Base-by-base conservation (phyloP, 2,113 vertebrate species). In the Calyptomena viridis region DNA sequence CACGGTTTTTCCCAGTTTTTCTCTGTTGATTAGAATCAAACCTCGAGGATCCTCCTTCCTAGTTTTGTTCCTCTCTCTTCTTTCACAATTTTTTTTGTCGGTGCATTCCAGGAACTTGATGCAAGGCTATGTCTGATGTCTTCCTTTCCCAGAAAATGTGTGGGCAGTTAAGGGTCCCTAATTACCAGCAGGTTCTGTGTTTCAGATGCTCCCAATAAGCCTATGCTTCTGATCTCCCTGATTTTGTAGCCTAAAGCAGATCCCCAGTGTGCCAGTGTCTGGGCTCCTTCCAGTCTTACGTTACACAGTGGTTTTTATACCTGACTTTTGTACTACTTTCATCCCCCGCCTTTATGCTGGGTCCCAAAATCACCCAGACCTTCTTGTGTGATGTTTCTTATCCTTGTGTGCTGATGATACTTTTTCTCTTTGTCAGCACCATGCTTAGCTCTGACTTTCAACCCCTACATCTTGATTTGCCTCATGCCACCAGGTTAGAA, bases 131-230 rank as follows among this genome's bases (percentile, higher is more conserved):
- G 63, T 44, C 88, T 96, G 79, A 81, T 90, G 86, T 93, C 95
- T 90, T 90, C 42, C 80, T 94, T 94, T 90, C 91, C 84, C 30
- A 60, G 83, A 58, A 92, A 91, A 92, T 92, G 68, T 97, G 89
- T 84, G 84, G 86, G 86, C 89, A 94, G 91, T 94, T 97, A 95
- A 93, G 84, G 56, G 64, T 87, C 60, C 80, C 66, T 96, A 94
- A 97, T 96, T 96, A 95, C 80, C 84, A 87, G 64, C 1, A 37
- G 53, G 47, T 94, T 93, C 86, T 95, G 90, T 87, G 68, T 83
- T 95, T 96, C 95, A 96, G 90, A 94, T 95, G 94, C 94, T 96
- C 79, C 79, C 78, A 96, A 90, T 96, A 95, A 94, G 90, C 75
- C 85, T 14, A 11, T 90, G 74, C 90, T 91, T 96, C 92, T 76